Evolutionary conservation across 2,797 vertebrate species (phyloP), one percentile per base, ranked within the genome.

Genomic region (Diceros bicornis): DNA sequence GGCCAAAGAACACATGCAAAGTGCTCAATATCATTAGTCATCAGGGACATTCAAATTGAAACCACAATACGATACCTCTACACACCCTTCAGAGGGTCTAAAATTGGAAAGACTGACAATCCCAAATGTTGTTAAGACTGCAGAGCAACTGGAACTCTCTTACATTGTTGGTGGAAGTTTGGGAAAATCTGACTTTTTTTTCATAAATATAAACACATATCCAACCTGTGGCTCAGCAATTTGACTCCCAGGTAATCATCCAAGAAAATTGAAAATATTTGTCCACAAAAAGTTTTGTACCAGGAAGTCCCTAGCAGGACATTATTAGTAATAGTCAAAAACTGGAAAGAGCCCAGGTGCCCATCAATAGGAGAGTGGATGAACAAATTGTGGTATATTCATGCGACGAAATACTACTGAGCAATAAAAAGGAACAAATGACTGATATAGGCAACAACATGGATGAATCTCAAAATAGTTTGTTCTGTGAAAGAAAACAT

Each of bases 1-100:
- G 32, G 3, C 7, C 62, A 17, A 1, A 47, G 71, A 57, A 23
- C 23, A 62, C 2, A 9, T 25, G 0, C 10, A 79, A 78, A 81
- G 18, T 68, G 27, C 7, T 81, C 11, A 32, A 3, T 68, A 47
- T 85, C n/a, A 20, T 69, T 75, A 77, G 21, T 47, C 3, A 85
- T 52, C n/a, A 84, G 62, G n/a, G 32, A 91, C 52, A 62, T 75
- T 75, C 34, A 97, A 75, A 25, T 16, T n/a, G 47, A 94, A 64
- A 21, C 25, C 9, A 16, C 37, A 64, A 1, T 61, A 11, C 41
- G n/a, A 50, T 52, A 64, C 1, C 6, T 18, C 9, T 14, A 23
- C 1, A n/a, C 8, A 52, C 6, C 52, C 23, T 77, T 88, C 25
- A 91, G 37, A 37, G 83, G 29, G n/a, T 68, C 47, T 89, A 37